These are phyloP conservation scores for Griposia aprilina DNA, from an alignment of 2,888 invertebrate genomes.

Conservation along the genomic window DNA sequence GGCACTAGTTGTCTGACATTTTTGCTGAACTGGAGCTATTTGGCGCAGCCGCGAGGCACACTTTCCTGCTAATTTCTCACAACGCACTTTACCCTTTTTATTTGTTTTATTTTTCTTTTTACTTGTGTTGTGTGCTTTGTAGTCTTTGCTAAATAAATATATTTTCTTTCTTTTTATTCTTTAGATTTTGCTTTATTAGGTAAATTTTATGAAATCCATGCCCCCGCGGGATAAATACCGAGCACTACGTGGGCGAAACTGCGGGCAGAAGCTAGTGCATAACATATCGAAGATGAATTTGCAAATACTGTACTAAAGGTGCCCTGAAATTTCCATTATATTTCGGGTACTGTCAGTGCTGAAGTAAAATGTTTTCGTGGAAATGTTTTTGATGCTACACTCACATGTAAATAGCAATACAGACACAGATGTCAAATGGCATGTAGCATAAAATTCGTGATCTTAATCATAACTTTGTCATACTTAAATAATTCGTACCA, in stretches of 20 bases:
- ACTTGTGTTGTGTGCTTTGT: too few species aligned
- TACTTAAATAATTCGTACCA: constrained; percentile 32
- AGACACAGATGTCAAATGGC: constrained; percentile 16
- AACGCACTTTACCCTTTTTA: too few species aligned
- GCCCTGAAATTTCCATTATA: background rate
- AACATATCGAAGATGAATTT: background rate
- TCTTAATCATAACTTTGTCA: constrained; percentile 23
- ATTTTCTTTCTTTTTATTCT: background rate
- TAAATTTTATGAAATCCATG: too few species aligned
- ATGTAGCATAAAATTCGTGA: constrained; percentile 7
- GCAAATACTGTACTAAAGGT: background rate
- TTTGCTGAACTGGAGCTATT: too few species aligned
- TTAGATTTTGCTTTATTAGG: too few species aligned
- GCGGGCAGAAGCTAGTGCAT: background rate
- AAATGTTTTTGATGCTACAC: background rate
- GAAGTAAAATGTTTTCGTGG: background rate
- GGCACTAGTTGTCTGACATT: too few species aligned
- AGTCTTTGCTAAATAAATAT: too few species aligned
- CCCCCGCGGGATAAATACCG: too few species aligned
- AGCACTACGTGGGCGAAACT: accelerated
- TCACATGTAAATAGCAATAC: background rate
- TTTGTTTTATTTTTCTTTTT: too few species aligned
- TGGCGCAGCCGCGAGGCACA: too few species aligned
- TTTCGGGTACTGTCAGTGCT: background rate
- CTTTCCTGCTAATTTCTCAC: too few species aligned